Percentiles rank a stretch among this genome's conserved stretches.
These are phyloP conservation scores for Knipowitschia caucasica DNA, from an alignment of 2,797 vertebrate species.

Conservation along the genomic window DNA sequence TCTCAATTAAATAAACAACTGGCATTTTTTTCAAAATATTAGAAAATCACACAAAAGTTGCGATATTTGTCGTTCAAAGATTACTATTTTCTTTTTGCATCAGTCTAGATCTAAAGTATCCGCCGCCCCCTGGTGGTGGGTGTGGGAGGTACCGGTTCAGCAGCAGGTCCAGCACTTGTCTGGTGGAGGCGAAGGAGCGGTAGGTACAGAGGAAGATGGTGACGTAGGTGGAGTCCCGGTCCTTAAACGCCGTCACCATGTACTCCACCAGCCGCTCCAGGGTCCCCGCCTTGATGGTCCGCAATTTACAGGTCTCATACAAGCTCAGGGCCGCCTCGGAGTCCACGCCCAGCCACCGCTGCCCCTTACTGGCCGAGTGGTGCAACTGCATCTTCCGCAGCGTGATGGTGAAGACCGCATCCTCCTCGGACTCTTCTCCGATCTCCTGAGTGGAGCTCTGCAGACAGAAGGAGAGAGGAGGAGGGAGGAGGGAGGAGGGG, in stretches of 20 bases:
- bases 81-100: too few relatives aligned
- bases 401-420: constrained; percentile 94
- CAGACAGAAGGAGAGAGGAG: background rate
- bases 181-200: constrained; percentile 90
- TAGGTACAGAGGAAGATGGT: constrained; percentile 98
- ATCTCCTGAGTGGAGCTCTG: constrained; percentile 99
- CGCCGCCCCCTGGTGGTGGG: too few relatives aligned
- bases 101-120: too few relatives aligned
- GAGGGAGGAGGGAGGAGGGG: background rate
- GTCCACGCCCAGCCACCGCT: constrained; percentile 95
- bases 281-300: constrained; percentile 95
- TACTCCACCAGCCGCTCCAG: constrained; percentile 97
- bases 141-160: constrained; percentile 82
- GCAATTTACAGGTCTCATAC: constrained; percentile 94
- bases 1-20: too few relatives aligned
- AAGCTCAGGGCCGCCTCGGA: constrained; percentile 88
- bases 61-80: background rate
- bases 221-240: constrained; percentile 96
- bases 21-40: too few relatives aligned
- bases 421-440: constrained; percentile 93
- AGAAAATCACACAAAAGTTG: background rate
- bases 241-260: constrained; percentile 93
- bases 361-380: constrained; percentile 89
- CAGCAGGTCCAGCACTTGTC: constrained; percentile 94
- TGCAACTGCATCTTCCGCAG: constrained; percentile 93